These are phyloP conservation scores for Polypterus senegalus DNA, from an alignment of 2,113 vertebrate genomes.

Conservation along the genomic window DNA sequence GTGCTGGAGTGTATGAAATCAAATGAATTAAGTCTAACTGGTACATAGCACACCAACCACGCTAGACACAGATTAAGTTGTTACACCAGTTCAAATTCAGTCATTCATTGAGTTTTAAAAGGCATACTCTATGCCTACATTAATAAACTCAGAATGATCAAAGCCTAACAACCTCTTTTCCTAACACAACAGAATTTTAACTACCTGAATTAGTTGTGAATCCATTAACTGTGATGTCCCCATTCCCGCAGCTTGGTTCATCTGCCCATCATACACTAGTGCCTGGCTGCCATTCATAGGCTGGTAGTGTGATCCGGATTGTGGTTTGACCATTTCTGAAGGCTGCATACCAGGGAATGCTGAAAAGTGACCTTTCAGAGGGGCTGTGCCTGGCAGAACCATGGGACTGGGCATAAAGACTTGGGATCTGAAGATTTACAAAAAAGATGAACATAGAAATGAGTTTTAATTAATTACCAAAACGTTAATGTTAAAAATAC, in stretches of 20 bases:
- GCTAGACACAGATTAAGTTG: too few relatives aligned
- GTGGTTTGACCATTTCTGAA: conserved; percentile 87
- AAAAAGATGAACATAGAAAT: neutral
- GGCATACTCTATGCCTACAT: too few relatives aligned
- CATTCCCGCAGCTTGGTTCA: conserved; percentile 76
- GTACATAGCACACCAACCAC: too few relatives aligned
- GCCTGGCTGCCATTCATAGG: conserved; percentile 84
- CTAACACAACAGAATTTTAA: too few relatives aligned
- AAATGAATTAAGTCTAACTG: too few relatives aligned
- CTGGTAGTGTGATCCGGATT: conserved; percentile 89
- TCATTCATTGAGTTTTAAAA: too few relatives aligned
- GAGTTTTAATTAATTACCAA: neutral
- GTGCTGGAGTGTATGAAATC: too few relatives aligned
- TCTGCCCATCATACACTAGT: conserved; percentile 79
- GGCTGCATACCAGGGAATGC: conserved; percentile 90
- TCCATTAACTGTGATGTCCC: conserved; percentile 95
- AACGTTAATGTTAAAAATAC: too few relatives aligned
- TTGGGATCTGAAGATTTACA: conserved; percentile 64
- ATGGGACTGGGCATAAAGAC: conserved; percentile 94
- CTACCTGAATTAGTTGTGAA: conserved; percentile 92
- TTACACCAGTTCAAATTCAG: too few relatives aligned
- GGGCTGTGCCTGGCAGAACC: conserved; percentile 83
- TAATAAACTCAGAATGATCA: too few relatives aligned
- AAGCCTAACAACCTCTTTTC: neutral
- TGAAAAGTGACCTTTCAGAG: conserved; percentile 82